These are phyloP conservation scores for Sphaeridia pumilis DNA, from an alignment of 2,888 invertebrate genomes.

Conservation along the genomic window DNA sequence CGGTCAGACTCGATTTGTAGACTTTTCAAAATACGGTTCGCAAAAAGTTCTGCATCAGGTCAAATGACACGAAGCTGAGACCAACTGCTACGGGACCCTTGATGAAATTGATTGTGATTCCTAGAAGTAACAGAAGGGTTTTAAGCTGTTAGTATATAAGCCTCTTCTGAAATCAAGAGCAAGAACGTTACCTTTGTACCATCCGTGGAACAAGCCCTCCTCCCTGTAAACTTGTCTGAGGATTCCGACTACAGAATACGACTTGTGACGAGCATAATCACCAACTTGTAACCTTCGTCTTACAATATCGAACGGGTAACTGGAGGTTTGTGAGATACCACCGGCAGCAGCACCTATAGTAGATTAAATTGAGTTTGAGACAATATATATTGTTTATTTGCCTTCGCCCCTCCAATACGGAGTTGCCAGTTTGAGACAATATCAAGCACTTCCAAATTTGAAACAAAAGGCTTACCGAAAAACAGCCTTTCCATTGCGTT, in stretches of 20 bases:
- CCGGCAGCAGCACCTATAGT: constrained; percentile 72
- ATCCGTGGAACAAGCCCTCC: constrained; percentile 78
- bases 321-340: constrained; percentile 82
- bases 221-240: constrained; percentile 59
- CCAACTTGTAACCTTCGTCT: constrained; percentile 56
- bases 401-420: constrained; percentile 6
- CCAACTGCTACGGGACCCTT: constrained; percentile 72
- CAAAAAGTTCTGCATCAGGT: constrained; percentile 16
- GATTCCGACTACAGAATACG: constrained; percentile 55
- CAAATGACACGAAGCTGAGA: constrained; percentile 18
- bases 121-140: constrained; percentile 48
- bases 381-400: no score
- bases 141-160: neutral
- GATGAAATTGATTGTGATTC: constrained; percentile 10
- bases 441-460: no score
- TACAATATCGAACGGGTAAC: constrained; percentile 94
- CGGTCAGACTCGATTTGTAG: no score
- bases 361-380: no score
- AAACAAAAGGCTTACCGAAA: no score
- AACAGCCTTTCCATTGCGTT: constrained; percentile 16
- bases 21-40: constrained; percentile 5
- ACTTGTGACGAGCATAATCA: constrained; percentile 40
- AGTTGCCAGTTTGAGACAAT: neutral
- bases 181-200: constrained; percentile 67
- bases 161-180: neutral